Percentiles rank a stretch among this genome's conserved stretches.
phyloP scores from a whole-genome alignment of 2,888 invertebrate genomes.

The Endomychus coccineus region DNA sequence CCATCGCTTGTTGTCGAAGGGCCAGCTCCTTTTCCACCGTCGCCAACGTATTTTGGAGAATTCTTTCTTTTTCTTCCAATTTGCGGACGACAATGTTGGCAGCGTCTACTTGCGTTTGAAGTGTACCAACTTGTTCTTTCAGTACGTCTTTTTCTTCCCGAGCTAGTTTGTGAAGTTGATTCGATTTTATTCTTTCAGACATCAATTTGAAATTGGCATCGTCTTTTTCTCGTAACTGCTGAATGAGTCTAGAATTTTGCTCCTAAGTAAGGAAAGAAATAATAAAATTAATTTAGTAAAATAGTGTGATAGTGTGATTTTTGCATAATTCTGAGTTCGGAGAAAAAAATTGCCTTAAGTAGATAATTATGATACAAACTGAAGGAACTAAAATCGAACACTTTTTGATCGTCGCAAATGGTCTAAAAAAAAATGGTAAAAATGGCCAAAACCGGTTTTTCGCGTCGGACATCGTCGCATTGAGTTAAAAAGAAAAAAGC shows the following conservation, averaged over 20 bases:
- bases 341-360: too few species aligned
- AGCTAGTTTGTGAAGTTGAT: constrained; percentile 88
- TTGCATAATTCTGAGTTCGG: too few species aligned
- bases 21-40: constrained; percentile 92
- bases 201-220: constrained; percentile 98
- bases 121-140: constrained; percentile 68
- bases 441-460: too few species aligned
- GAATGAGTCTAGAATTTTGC: constrained; percentile 90
- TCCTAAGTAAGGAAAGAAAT: too few species aligned
- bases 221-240: constrained; percentile 92
- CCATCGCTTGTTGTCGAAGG: constrained; percentile 91
- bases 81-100: constrained; percentile 90
- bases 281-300: too few species aligned
- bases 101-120: constrained; percentile 66
- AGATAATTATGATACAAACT: too few species aligned
- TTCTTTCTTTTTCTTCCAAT: constrained; percentile 91
- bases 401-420: too few species aligned
- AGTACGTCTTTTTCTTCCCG: constrained; percentile 91
- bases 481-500: too few species aligned
- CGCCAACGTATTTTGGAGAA: constrained; percentile 83
- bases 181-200: constrained; percentile 94
- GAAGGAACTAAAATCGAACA: too few species aligned
- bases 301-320: too few species aligned
- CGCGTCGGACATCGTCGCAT: too few species aligned
- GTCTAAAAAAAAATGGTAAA: too few species aligned